These are phyloP conservation scores for Caenorhabditis japonica DNA, from an alignment of 2,888 invertebrate species.

Conservation along the genomic window DNA sequence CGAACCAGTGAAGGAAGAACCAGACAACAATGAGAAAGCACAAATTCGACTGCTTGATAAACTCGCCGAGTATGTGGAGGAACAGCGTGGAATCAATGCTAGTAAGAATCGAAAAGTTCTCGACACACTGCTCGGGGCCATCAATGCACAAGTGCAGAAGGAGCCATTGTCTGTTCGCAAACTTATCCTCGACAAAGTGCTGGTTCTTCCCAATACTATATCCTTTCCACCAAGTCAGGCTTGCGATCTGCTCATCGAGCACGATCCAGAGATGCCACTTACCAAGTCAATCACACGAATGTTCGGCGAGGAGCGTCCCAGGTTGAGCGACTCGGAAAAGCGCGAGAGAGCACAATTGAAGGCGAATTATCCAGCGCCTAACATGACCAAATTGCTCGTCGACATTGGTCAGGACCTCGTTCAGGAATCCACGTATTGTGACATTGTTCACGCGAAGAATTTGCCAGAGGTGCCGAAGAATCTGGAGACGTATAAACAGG, in stretches of 20 bases:
- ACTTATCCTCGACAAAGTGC: conserved; percentile 74
- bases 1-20: conserved; percentile 11
- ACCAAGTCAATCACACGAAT: conserved; percentile 68
- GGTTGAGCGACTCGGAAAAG: conserved; percentile 70
- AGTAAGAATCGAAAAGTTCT: conserved; percentile 67
- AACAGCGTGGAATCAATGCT: conserved; percentile 22
- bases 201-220: conserved; percentile 76
- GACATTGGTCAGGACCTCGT: conserved; percentile 76
- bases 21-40: conserved; percentile 51
- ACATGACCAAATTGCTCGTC: conserved; percentile 73
- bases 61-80: conserved; percentile 66
- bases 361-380: conserved; percentile 62
- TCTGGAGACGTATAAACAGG: conserved; percentile 75
- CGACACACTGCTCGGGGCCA: conserved; percentile 72
- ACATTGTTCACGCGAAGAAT: conserved; percentile 76
- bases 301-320: conserved; percentile 73
- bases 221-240: conserved; percentile 75
- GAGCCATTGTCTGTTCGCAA: conserved; percentile 73
- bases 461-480: conserved; percentile 76
- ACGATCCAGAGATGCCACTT: conserved; percentile 72
- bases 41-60: conserved; percentile 67
- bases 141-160: conserved; percentile 73
- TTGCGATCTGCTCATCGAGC: conserved; percentile 75
- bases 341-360: conserved; percentile 67
- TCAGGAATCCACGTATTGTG: conserved; percentile 75